Evolutionary conservation across 2,113 vertebrate genomes (phyloP).

Genomic region (Tupaia tana): DNA sequence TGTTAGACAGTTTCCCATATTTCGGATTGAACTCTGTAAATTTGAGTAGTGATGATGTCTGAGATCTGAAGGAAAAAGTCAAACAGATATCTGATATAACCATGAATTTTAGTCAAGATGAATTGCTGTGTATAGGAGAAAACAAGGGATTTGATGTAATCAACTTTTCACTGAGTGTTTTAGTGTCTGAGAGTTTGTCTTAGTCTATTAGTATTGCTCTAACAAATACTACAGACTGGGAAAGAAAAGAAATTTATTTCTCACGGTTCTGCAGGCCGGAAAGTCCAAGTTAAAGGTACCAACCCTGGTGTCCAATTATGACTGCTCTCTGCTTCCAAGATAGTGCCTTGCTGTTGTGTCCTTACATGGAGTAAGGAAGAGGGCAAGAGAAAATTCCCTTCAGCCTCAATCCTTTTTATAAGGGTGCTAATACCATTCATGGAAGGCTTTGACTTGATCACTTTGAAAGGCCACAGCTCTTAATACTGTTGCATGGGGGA

Average conservation of each 20-base stretch:
- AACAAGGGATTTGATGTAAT: neutral
- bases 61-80: neutral
- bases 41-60: neutral
- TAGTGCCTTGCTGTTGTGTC: neutral
- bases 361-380: neutral
- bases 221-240: neutral
- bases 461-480: neutral
- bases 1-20: neutral
- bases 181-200: neutral
- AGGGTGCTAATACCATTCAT: neutral
- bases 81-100: neutral
- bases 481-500: too few species aligned
- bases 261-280: neutral
- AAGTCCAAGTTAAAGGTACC: neutral
- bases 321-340: neutral
- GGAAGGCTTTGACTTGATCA: neutral
- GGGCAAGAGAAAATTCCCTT: neutral
- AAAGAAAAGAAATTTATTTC: neutral
- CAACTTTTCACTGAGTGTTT: neutral
- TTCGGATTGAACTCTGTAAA: neutral
- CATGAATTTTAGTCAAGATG: neutral
- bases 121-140: neutral
- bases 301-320: neutral
- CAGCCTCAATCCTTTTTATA: neutral
- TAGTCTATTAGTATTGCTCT: neutral